Evolutionary conservation across 1,140 invertebrate genomes (phyloP).

Genomic region (Aphidius gifuensis): DNA sequence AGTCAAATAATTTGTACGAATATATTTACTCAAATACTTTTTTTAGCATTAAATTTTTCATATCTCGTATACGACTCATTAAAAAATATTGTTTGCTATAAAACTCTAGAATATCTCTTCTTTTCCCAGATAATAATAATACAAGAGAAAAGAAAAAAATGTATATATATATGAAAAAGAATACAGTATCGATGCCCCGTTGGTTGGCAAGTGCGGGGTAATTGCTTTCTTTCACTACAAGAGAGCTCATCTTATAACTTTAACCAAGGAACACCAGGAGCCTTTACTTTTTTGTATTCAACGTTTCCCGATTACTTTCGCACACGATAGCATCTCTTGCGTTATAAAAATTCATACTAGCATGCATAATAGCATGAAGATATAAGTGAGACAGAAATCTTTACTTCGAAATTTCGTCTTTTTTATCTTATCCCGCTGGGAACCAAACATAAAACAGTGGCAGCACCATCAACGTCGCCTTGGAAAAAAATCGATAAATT

Average conservation of each 20-base stretch:
- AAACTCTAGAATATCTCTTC: slow-evolving; percentile 16
- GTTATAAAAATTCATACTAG: slow-evolving; percentile 52
- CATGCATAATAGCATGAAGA: slow-evolving; percentile 13
- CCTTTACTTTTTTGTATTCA: slow-evolving; percentile 20
- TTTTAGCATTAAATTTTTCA: slow-evolving; percentile 15
- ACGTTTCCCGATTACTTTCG: slow-evolving; percentile 26
- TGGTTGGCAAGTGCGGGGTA: slow-evolving; percentile 18
- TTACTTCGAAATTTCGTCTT: slow-evolving; percentile 45
- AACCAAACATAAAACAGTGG: slow-evolving; percentile 24
- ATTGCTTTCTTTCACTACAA: slow-evolving; percentile 25
- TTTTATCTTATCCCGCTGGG: slow-evolving; percentile 22
- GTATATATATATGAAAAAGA: background rate
- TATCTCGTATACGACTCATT: slow-evolving; percentile 23
- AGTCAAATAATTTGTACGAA: background rate
- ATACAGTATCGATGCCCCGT: slow-evolving; percentile 20
- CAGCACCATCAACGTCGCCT: slow-evolving; percentile 27
- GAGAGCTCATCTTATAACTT: slow-evolving; percentile 16
- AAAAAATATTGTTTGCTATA: slow-evolving; percentile 23
- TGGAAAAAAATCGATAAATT: slow-evolving; percentile 46
- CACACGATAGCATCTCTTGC: slow-evolving; percentile 44
- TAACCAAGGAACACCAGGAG: slow-evolving; percentile 18
- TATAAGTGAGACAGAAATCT: slow-evolving; percentile 3
- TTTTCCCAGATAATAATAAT: background rate
- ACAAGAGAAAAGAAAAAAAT: background rate
- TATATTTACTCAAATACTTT: slow-evolving; percentile 1